phyloP scores from a whole-genome alignment of 2,797 vertebrate species.

The Odontamblyopus lacepedii region DNA sequence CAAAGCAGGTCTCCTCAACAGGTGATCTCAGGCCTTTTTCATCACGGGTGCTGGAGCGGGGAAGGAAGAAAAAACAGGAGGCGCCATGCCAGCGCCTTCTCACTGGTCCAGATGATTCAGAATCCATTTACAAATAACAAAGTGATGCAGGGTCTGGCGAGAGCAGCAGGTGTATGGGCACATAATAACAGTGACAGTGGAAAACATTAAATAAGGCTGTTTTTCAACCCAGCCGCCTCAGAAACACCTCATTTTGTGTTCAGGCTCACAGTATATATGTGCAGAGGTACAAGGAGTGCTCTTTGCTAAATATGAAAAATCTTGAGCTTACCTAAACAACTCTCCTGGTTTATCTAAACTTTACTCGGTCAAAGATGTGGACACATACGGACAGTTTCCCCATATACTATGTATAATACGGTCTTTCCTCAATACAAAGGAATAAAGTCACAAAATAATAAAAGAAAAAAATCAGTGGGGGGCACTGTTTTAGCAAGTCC shows the following conservation, averaged over 20 bases:
- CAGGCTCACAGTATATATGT: neutral
- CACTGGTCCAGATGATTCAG: slow-evolving; percentile 6
- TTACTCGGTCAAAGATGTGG: neutral
- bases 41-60: neutral
- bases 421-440: too few relatives aligned
- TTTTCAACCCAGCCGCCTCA: slow-evolving; percentile 5
- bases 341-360: neutral
- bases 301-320: neutral
- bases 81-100: neutral
- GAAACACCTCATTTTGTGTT: slow-evolving; percentile 7
- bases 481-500: too few relatives aligned
- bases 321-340: neutral
- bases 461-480: too few relatives aligned
- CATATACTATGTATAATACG: too few relatives aligned
- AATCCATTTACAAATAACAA: slow-evolving; percentile 22
- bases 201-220: slow-evolving; percentile 19
- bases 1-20: neutral
- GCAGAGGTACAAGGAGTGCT: neutral
- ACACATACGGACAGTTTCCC: neutral
- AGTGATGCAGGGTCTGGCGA: slow-evolving; percentile 17
- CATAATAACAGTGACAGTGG: slow-evolving; percentile 15
- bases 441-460: too few relatives aligned
- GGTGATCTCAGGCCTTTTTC: neutral
- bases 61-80: neutral
- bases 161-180: slow-evolving; percentile 11